Base-by-base conservation (phyloP, 2,113 vertebrate genomes). In the Perognathus longimembris region DNA sequence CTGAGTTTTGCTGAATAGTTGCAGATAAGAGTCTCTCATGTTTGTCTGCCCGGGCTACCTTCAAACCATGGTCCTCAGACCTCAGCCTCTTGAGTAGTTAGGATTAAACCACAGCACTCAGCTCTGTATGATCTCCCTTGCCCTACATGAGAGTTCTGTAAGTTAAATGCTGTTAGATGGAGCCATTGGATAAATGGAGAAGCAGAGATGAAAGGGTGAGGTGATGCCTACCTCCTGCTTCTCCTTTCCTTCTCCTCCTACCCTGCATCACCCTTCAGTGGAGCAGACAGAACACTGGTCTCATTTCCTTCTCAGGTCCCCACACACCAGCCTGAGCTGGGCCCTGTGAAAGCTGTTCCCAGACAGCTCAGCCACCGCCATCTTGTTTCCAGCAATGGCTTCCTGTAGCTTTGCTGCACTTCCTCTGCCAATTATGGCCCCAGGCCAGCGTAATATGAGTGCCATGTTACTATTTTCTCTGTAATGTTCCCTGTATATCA, bases 321-420 rank as follows among this genome's bases (percentile, higher is more conserved):
- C 34, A 6, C 57, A 88, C 63, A 88, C 6, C 7, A 82, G 40
- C 34, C 34, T 5, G 4, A 28, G 17, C 0, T 3, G 9, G 5
- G 5, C 42, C 69, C 64, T n/a, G 21, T 42, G 18, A 69, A 71
- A 34, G 82, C 15, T 66, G 66, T 92, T 82, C 42, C 85, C 34
- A 87, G 89, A 82, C 71, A 94, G 86, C 24, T 81, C 54, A 26
- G 36, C 1, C 67, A 83, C 92, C 80, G 70, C 54, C 76, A 18
- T 76, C 74, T 92, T 30, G 7, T 30, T 30, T 79, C 63, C 57
- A 28, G 0, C 15, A 21, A 66, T 32, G 1, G 36, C 40, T 38
- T 76, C 64, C 26, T 22, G 21, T 42, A 0, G 1, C 20, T 38
- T 32, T 34, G 38, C 22, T 66, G 40, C 5, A 30, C 75, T 38